A percentile compares a stretch with the other conserved stretches of the same genome.
Evolutionary conservation across 2,888 invertebrate genomes (phyloP).

Genomic region (Eupithecia exiguata): DNA sequence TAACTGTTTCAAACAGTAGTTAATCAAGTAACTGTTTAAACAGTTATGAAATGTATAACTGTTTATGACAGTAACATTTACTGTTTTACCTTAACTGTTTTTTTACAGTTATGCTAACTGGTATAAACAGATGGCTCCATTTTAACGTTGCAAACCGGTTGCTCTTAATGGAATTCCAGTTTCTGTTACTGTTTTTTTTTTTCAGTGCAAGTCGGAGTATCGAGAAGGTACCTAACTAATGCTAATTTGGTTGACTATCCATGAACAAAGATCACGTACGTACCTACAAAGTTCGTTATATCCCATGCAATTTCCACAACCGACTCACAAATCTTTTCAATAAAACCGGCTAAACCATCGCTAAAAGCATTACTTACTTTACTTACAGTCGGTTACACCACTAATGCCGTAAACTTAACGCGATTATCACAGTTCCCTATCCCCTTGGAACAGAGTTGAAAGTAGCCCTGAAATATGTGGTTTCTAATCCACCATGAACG

Average conservation of each 20-base stretch:
- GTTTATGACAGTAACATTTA: too few species aligned
- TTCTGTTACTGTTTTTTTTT: not conserved
- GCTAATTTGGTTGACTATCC: not conserved
- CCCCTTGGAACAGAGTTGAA: constrained; percentile 34
- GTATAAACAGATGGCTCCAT: too few species aligned
- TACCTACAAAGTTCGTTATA: constrained; percentile 10
- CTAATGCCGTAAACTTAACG: constrained; percentile 47
- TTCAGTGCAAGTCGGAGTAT: not conserved
- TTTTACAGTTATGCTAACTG: too few species aligned
- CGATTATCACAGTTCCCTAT: constrained; percentile 45
- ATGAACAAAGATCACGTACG: constrained; percentile 4
- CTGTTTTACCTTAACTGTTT: too few species aligned
- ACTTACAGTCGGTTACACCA: constrained; percentile 51
- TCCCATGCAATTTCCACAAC: constrained; percentile 18
- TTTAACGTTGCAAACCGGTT: too few species aligned
- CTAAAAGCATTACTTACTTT: constrained; percentile 49
- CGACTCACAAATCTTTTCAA: constrained; percentile 9
- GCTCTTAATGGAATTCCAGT: too few species aligned
- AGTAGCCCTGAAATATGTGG: constrained; percentile 18
- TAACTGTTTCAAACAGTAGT: too few species aligned
- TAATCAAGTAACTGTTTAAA: too few species aligned
- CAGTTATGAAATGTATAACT: too few species aligned
- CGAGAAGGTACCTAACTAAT: not conserved
- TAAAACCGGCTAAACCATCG: constrained; percentile 36
- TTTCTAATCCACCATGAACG: constrained; percentile 42